phyloP scores from a whole-genome alignment of 2,113 vertebrate genomes.

The Eretmochelys imbricata region DNA sequence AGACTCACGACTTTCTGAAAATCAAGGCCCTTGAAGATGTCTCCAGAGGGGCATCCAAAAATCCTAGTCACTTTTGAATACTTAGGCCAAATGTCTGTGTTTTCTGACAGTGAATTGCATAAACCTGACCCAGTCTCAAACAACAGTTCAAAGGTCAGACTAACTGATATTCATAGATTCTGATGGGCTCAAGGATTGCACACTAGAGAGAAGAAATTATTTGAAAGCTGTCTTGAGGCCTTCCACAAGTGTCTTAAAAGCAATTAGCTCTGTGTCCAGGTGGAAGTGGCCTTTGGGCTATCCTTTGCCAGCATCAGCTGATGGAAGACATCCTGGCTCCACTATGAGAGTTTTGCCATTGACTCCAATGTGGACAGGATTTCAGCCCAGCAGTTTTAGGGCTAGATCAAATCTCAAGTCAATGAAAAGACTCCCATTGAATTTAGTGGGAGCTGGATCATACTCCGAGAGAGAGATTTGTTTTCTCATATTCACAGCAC shows the following conservation, averaged over 20 bases:
- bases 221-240: constrained; percentile 31
- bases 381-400: constrained; percentile 50
- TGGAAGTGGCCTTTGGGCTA: neutral
- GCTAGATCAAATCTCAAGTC: neutral
- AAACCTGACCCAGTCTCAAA: neutral
- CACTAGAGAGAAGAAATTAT: neutral
- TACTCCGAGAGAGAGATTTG: neutral
- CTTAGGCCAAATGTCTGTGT: neutral
- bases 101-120: neutral
- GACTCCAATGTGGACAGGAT: neutral
- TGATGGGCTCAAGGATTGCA: constrained; percentile 10
- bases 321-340: constrained; percentile 17
- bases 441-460: neutral
- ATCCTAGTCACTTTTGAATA: neutral
- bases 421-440: neutral
- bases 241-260: constrained; percentile 6
- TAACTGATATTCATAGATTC: neutral
- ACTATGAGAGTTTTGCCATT: neutral
- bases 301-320: constrained; percentile 25
- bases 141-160: neutral
- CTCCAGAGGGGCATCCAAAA: neutral
- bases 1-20: neutral
- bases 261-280: constrained; percentile 34
- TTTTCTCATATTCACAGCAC: neutral
- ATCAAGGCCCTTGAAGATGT: neutral